Base-by-base conservation (phyloP, 2,797 vertebrate species). In the Ciconia nigra region DNA sequence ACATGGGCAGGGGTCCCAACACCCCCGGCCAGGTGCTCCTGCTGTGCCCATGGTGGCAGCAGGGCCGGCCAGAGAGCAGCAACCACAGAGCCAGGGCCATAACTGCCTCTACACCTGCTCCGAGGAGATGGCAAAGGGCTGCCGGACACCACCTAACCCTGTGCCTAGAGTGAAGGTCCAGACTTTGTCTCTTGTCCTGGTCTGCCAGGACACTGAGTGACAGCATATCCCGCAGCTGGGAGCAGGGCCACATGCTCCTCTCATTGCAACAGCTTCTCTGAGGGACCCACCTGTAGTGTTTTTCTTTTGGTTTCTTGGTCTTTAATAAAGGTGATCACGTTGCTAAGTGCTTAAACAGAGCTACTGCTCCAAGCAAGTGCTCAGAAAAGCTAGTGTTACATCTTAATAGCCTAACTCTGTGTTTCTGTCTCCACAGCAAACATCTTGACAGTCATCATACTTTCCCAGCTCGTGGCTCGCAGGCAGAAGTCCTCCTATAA, bases 401-500 rank as follows among this genome's bases (percentile, higher is more conserved):
- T 78, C 62, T 72, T 29, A 51, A 51, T 11, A 81, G 71, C 44
- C 67, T 97, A 67, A 95, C 79, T 89, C 19, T 65, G 33, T 46
- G 42, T 95, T 93, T 94, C 72, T 96, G 39, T 97, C 78, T 97
- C 95, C 89, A 90, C 97, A 99, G 99, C 99, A 72, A 99, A 99
- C 97, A 99, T 99, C 98, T 96, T 99, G 97, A 99, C 99, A 0
- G 99, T 99, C 95, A 99, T 99, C 97, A 99, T 99, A 98, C 98
- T 99, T 55, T 99, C 99, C 65, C 99, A 99, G 98, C 98, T 99
- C 59, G 99, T 99, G 96, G 98, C 99, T 78, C 99, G 99, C 90
- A 98, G 99, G 87, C 99, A 99, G 98, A 99, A 99, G 97, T 99
- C 99, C 83, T 99, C 99, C 87, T 99, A 99, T 94, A 99, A 99